Evolutionary conservation across 2,113 vertebrate genomes (phyloP).

Genomic region (Pholis gunnellus): DNA sequence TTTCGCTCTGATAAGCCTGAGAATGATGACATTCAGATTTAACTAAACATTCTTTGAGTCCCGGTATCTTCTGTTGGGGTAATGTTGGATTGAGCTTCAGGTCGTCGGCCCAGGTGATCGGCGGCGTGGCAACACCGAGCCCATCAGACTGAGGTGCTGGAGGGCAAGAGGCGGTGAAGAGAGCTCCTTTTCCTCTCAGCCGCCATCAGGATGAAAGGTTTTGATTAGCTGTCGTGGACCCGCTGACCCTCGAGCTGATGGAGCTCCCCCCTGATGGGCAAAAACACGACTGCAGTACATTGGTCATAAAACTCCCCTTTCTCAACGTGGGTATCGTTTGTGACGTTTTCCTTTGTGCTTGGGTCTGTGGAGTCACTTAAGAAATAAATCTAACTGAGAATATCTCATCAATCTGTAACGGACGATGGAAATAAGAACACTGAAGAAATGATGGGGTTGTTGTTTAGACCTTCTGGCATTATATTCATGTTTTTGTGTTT

Average conservation of each 20-base stretch:
- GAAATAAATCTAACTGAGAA: conserved; percentile 6
- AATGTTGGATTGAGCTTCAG: conserved; percentile 32
- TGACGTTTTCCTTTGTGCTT: conserved; percentile 22
- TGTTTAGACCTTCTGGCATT: conserved; percentile 39
- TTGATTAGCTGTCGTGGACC: conserved; percentile 66
- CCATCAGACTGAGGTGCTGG: conserved; percentile 16
- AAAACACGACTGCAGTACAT: conserved; percentile 14
- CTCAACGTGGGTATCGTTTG: conserved; percentile 13
- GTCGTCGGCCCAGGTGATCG: conserved; percentile 3
- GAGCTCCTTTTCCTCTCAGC: conserved; percentile 38
- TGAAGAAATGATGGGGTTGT: conserved; percentile 20
- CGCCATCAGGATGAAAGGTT: conserved; percentile 65
- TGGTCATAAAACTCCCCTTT: conserved; percentile 15
- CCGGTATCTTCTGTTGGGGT: neutral
- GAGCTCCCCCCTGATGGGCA: conserved; percentile 34
- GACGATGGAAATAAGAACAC: conserved; percentile 38
- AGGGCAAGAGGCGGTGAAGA: conserved; percentile 36
- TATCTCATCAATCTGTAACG: conserved; percentile 7
- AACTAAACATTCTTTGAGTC: conserved; percentile 5
- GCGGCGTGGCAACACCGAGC: neutral
- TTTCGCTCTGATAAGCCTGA: conserved; percentile 1
- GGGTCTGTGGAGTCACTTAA: neutral
- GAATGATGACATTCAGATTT: conserved; percentile 17
- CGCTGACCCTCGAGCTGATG: conserved; percentile 50
- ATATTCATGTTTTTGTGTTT: conserved; percentile 28